Base-by-base conservation (phyloP, 2,113 vertebrate genomes). In the Pleuronectes platessa region DNA sequence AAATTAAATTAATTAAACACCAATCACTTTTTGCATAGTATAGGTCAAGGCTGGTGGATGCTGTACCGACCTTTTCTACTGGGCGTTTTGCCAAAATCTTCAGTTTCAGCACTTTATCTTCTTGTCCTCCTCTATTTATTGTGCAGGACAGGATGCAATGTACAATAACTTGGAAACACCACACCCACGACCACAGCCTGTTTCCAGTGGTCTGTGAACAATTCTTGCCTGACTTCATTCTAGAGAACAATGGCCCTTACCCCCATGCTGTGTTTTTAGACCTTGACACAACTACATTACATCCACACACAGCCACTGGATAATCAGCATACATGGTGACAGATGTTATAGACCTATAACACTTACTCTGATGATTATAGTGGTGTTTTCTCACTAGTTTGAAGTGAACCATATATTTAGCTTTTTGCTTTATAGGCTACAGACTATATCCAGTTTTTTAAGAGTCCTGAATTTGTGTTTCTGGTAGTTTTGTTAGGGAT, bases 121-220 rank as follows among this genome's bases (percentile, higher is more conserved):
- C 60, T 20, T 81, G 61, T 68, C 37, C 55, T 47, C 3, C 2
- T 76, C 76, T 90, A 90, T 90, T 90, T 82, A 88, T 88, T 91
- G 71, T 1, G 15, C 59, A 67, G 73, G 65, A 80, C 87, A 92
- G 89, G 90, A 92, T 83, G 78, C 63, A 37, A 78, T 47, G 83
- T 69, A 93, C 91, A 94, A 94, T 93, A 75, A 77, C 55, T 72
- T 86, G 88, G 90, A 89, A 88, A 78, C 80, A 58, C 90, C 92
- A 79, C 93, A 68, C 92, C 93, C 88, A 40, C 6, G 40, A 53
- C 71, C 27, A n/a, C 49, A 51, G 76, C 58, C 35, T 55, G 17
- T 40, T 40, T 40, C 37, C 40, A 47, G 45, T 59, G 49, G 60
- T 59, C 74, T 20, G 13, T 51, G 51, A 92, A 89, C 31, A 86